Base-by-base conservation (phyloP, 1,140 invertebrate species). In the Euwallacea fornicatus region DNA sequence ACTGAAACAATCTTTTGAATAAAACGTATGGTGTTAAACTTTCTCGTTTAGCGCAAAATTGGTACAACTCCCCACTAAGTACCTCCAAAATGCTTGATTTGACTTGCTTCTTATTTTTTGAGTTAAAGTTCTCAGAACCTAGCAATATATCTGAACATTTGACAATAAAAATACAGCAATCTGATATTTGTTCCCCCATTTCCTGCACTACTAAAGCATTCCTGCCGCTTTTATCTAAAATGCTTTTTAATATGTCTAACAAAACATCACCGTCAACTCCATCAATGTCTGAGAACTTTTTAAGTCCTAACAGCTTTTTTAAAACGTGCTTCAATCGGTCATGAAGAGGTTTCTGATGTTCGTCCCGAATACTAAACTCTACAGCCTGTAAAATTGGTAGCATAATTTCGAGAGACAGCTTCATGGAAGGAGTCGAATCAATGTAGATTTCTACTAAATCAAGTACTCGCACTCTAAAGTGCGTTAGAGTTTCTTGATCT, bases 391-490 rank as follows among this genome's bases (percentile, higher is more conserved):
- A 88, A 0, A 92, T 76, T 0, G 89, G 86, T 0, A 87, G 80
- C 50, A 91, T 85, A 82, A 91, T 88, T 69, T 88, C 86, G n/a
- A 91, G 76, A 44, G 85, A 84, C 13, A 89, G 81, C 47, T 86
- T 82, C 86, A 92, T 86, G 1, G 86, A 83, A 7, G 89, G 88
- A 54, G 85, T 84, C 62, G 87, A 88, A 69, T 90, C 88, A 50
- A 91, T 76, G 78, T 91, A 91, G 69, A 87, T 89, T 71, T 91
- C 87, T 11, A 91, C 80, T 11, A 92, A 82, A 84, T 91, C 90
- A 56, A 91, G 83, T 33, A 88, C 89, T 73, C 89, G 83, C 15
- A 88, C 86, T 67, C 90, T 83, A 71, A 91, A 91, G 77, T 91
- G 89, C 46, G 87, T 90, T 3, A 91, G 78, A 1, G 85, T 80